Evolutionary conservation across 2,888 invertebrate genomes (phyloP).

Genomic region (Tanypteryx hageni): DNA sequence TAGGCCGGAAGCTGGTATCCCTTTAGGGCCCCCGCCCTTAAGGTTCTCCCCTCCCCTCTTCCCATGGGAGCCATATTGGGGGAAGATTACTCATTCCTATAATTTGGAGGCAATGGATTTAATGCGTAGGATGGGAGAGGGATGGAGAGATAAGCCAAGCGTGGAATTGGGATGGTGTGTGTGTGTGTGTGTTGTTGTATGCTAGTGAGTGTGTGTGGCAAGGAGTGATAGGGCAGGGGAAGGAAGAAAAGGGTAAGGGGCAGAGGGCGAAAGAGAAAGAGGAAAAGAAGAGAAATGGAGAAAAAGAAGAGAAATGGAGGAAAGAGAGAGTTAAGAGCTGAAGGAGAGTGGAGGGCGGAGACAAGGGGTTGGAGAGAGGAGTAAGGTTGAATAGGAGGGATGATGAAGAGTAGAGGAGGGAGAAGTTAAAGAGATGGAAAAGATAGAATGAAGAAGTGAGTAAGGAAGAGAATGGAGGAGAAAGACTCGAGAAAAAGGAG

Average conservation of each 20-base stretch:
- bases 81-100: conserved; percentile 40
- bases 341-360: background rate
- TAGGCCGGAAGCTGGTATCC: conserved; percentile 16
- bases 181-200: no score
- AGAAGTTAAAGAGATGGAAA: no score
- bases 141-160: conserved; percentile 9
- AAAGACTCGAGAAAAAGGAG: no score
- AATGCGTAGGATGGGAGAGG: background rate
- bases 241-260: no score
- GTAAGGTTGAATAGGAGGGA: background rate
- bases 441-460: no score
- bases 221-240: no score
- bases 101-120: conserved; percentile 49
- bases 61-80: conserved; percentile 35
- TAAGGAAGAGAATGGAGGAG: no score
- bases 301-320: background rate
- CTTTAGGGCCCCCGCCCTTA: conserved; percentile 1
- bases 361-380: background rate
- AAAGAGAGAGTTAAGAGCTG: no score
- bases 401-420: no score
- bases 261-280: no score
- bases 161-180: background rate
- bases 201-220: no score
- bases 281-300: background rate
- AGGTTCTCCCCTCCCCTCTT: background rate